Conservation (phyloP, 2,797 vertebrate species). For the Peromyscus melanophrys region DNA sequence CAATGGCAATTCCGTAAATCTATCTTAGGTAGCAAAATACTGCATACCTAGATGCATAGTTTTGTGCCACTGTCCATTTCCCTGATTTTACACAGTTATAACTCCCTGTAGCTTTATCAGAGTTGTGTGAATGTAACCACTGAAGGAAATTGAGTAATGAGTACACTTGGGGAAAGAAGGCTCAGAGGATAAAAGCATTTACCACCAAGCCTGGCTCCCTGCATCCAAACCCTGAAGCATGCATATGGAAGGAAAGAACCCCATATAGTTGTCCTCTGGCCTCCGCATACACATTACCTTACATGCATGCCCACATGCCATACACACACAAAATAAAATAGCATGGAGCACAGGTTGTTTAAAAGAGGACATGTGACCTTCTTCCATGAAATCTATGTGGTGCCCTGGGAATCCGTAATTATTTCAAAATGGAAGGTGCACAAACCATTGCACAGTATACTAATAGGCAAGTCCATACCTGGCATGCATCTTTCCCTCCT, state of each 20-base stretch:
- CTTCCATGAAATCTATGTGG: neutral
- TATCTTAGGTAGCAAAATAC: neutral
- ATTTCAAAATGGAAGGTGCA: conserved; percentile 22
- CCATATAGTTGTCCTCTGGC: neutral
- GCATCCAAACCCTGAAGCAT: neutral
- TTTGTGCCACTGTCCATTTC: neutral
- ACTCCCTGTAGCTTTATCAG: neutral
- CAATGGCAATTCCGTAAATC: neutral
- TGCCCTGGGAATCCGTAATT: neutral
- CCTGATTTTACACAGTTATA: neutral
- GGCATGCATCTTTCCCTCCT: conserved; percentile 90
- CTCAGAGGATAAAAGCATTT: neutral
- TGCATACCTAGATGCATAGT: neutral
- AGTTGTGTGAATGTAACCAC: neutral
- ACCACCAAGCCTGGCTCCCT: neutral
- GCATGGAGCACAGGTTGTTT: neutral
- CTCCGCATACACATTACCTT: neutral
- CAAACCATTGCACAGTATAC: neutral
- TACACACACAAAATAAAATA: neutral
- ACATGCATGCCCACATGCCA: neutral
- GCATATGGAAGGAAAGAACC: neutral
- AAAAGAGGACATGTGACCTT: neutral
- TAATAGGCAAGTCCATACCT: conserved; percentile 81
- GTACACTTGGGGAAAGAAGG: neutral
- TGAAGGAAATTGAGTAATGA: neutral